These are phyloP conservation scores for Hippoglossus stenolepis DNA, from an alignment of 2,113 vertebrate genomes.

Conservation along the genomic window DNA sequence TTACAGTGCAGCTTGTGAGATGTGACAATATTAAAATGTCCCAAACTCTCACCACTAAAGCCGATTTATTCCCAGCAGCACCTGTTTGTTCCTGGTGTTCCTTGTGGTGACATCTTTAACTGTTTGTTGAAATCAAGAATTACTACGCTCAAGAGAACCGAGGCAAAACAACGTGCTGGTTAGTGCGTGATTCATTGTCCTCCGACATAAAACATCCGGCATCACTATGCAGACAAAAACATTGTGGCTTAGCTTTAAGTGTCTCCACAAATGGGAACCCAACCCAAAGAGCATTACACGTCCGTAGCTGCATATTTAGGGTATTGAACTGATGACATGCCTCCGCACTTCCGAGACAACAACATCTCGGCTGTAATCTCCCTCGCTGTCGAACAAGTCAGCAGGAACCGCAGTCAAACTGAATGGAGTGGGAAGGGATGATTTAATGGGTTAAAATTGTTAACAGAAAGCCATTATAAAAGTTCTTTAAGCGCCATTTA, in stretches of 20 bases:
- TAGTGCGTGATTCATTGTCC: conserved; percentile 18
- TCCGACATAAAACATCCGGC: conserved; percentile 31
- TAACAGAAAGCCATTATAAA: conserved; percentile 2
- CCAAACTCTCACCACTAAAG: neutral
- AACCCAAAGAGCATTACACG: conserved; percentile 6
- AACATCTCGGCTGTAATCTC: conserved; percentile 36
- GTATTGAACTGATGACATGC: conserved; percentile 40
- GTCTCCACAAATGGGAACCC: conserved; percentile 15
- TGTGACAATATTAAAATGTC: neutral
- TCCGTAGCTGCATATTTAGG: conserved; percentile 38
- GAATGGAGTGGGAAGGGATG: neutral
- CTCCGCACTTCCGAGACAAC: conserved; percentile 24
- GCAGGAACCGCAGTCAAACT: neutral
- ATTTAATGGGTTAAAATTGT: conserved; percentile 20
- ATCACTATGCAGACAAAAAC: conserved; percentile 29
- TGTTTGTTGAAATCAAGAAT: neutral
- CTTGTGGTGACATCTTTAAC: neutral
- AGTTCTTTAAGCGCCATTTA: neutral
- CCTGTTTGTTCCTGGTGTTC: conserved; percentile 4
- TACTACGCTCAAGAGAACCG: neutral
- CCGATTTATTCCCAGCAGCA: conserved; percentile 9
- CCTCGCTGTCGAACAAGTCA: conserved; percentile 28
- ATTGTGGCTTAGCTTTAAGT: conserved; percentile 35
- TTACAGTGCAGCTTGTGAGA: neutral
- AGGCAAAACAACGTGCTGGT: conserved; percentile 8